Conservation (phyloP, 2,797 vertebrate genomes). For the Pantherophis vulpinus region DNA sequence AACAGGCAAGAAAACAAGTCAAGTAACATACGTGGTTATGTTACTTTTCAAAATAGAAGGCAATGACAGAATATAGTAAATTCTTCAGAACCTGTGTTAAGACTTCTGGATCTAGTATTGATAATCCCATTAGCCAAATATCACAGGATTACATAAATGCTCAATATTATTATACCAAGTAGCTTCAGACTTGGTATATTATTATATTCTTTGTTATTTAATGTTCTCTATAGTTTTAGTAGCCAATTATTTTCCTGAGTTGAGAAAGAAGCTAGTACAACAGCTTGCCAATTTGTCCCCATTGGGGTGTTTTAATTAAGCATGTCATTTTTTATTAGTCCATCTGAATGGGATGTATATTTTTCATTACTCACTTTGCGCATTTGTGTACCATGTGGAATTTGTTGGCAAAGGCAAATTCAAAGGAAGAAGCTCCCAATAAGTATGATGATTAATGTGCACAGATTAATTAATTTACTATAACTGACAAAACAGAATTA, state of each 20-base stretch:
- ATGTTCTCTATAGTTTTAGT: constrained; percentile 57
- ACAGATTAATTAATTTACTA: constrained; percentile 33
- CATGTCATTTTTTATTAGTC: constrained; percentile 68
- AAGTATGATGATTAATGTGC: constrained; percentile 35
- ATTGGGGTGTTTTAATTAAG: constrained; percentile 65
- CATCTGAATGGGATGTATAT: constrained; percentile 57
- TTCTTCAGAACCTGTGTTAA: constrained; percentile 36
- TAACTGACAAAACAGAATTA: constrained; percentile 24
- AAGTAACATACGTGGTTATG: not conserved
- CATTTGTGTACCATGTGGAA: constrained; percentile 46
- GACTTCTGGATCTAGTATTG: no score
- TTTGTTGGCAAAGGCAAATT: constrained; percentile 39
- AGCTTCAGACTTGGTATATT: constrained; percentile 55
- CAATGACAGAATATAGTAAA: constrained; percentile 32
- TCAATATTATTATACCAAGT: constrained; percentile 57
- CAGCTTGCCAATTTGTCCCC: constrained; percentile 56
- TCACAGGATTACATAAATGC: constrained; percentile 59
- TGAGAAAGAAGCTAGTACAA: constrained; percentile 62
- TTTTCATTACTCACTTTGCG: constrained; percentile 60
- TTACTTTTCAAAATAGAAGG: constrained; percentile 36
- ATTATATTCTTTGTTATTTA: constrained; percentile 64
- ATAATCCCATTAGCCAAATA: constrained; percentile 64
- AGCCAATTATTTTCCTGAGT: constrained; percentile 58
- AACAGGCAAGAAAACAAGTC: constrained; percentile 18
- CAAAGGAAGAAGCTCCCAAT: constrained; percentile 42